These are phyloP conservation scores for Actinia tenebrosa DNA, from an alignment of 64 coral and sea anemone species.

Conservation along the genomic window DNA sequence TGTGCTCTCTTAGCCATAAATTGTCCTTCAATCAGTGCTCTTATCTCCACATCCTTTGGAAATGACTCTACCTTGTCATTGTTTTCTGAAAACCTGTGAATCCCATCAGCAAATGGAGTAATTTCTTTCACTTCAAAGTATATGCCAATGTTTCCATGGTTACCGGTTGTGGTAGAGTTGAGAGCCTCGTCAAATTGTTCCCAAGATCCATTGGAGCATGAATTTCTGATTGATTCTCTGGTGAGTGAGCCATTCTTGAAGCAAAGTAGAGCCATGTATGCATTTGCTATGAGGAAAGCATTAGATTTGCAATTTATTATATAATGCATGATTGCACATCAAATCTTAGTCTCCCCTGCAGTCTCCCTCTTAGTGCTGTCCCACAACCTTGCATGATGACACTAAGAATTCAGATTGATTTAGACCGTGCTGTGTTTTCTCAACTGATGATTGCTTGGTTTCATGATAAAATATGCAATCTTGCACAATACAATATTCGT, in stretches of 20 bases:
- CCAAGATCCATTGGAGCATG: slow-evolving; percentile 73
- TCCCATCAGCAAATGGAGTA: slow-evolving; percentile 88
- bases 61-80: slow-evolving; percentile 62
- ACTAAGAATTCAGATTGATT: too few species aligned
- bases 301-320: neutral
- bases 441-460: too few species aligned
- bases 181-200: slow-evolving; percentile 67
- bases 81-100: slow-evolving; percentile 66
- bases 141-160: slow-evolving; percentile 94
- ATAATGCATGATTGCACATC: neutral
- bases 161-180: slow-evolving; percentile 56
- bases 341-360: too few species aligned
- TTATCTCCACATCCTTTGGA: slow-evolving; percentile 76
- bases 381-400: too few species aligned
- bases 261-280: slow-evolving; percentile 91
- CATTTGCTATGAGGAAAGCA: slow-evolving; percentile 58
- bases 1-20: slow-evolving; percentile 95
- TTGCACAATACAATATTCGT: too few species aligned
- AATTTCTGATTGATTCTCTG: slow-evolving; percentile 74
- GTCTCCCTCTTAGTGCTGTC: too few species aligned
- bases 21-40: slow-evolving; percentile 90
- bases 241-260: slow-evolving; percentile 96
- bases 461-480: too few species aligned
- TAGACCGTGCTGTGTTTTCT: too few species aligned
- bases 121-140: slow-evolving; percentile 93